Base-by-base conservation (phyloP, 2,113 vertebrate species). In the Protomyctophum bolini region DNA sequence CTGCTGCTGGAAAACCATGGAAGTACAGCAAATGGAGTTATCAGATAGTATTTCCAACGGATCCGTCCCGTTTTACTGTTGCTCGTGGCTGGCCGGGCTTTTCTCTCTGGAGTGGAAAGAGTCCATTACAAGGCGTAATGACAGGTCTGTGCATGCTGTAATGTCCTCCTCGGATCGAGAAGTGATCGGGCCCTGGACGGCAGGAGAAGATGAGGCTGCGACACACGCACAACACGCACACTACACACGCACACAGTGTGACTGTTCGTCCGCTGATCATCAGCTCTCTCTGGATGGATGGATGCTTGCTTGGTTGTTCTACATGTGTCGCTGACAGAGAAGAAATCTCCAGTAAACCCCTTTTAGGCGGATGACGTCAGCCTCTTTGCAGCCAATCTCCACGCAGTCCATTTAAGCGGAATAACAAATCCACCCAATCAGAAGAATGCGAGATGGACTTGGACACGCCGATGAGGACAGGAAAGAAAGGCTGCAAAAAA, bases 261-360 rank as follows among this genome's bases (percentile, higher is more conserved):
- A 63, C 54, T 61, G 14, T 51, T n/a, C 51, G 58, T 57, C 28
- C 51, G 58, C 68, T 74, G 63, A 8, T 82, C 63, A n/a, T 41
- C 33, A 41, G 33, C 33, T 41, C 33, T 41, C 33, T 41, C 63
- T 21, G 47, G 52, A 54, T 58, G 46, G 58, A 65, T 81, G 60
- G 55, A 61, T n/a, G 68, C 75, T 81, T 78, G 83, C 61, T 80
- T 75, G 81, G 77, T 77, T 76, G 85, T 83, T 91, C 90, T 91
- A 94, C 96, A 95, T 97, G 96, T 97, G 95, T 95, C 95, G 94
- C 93, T 96, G 96, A 97, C 95, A 94, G 96, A 92, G 92, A 94
- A 86, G 90, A 71, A 92, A 95, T 89, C 94, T 94, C 94, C 94
- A 93, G 93, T 91, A 91, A 93, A 93, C 82, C 88, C 89, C 89